Base-by-base conservation (phyloP, 2,113 vertebrate genomes). In the Prochilodus magdalenae region DNA sequence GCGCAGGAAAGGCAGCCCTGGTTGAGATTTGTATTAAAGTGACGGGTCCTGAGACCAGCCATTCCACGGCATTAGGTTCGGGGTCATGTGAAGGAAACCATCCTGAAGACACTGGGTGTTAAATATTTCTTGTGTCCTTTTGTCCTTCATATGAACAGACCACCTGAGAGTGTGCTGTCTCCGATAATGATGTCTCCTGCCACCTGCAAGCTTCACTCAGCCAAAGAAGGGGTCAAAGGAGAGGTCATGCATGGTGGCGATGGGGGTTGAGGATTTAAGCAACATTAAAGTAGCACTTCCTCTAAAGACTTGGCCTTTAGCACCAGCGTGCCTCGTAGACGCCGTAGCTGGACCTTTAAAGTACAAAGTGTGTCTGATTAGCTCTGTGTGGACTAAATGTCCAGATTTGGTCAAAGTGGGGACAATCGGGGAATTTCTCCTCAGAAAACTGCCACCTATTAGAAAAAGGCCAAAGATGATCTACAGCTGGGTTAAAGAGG, bases 131-230 rank as follows among this genome's bases (percentile, higher is more conserved):
- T 0, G 8, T 22, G 66, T 14, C 33, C 66, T 70, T 70, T 40
- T 44, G 66, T 36, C 29, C 65, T 36, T 67, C 7, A 10, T n/a
- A 8, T 67, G 33, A 40, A 40, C 18, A 44, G 6, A 6, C 16
- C 66, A 44, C 22, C 36, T 24, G 36, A 14, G 36, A 13, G 20
- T 11, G 66, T 4, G 12, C 33, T 24, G 66, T n/a, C 33, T 14
- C 10, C 18, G 66, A 44, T 70, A 70, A 44, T 44, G 66, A 70
- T 40, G 20, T 40, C 66, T 70, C 33, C 20, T 70, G 66, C 66
- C 40, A 44, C 20, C 33, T 20, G 66, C 16, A 6, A 11, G 30
- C 22, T 16, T 36, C 18, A 16, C 29, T 15, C 5, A 55, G 53
- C 57, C 57, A 60, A 24, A 11, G 57, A n/a, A 24, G 66, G 22